phyloP scores from a whole-genome alignment of 2,797 vertebrate species.

The Lepus oiostolus region DNA sequence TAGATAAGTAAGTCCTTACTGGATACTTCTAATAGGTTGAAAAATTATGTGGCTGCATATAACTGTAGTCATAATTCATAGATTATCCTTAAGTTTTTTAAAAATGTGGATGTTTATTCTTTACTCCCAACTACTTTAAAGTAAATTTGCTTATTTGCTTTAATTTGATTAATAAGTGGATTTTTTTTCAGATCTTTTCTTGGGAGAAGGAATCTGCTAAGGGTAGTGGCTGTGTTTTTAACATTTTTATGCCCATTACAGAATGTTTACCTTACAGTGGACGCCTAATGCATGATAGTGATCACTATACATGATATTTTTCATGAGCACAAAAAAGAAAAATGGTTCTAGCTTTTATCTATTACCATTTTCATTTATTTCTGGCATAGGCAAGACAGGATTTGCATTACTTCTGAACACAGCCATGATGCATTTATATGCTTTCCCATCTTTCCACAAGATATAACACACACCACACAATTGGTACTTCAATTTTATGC shows the following conservation, averaged over 20 bases:
- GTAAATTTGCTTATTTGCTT: not conserved
- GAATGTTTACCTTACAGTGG: not conserved
- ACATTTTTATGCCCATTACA: not conserved
- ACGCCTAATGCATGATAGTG: constrained; percentile 22
- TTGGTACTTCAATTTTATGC: constrained; percentile 49
- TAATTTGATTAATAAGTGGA: not conserved
- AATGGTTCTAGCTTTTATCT: constrained; percentile 65
- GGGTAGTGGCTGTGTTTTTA: not conserved
- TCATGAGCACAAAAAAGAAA: constrained; percentile 55
- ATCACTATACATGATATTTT: constrained; percentile 26
- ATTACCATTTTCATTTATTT: constrained; percentile 73
- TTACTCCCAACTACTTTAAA: constrained; percentile 26
- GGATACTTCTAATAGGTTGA: not conserved
- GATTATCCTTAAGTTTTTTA: not conserved
- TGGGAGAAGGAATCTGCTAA: not conserved
- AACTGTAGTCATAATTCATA: constrained; percentile 30
- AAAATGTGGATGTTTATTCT: not conserved
- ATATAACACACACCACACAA: constrained; percentile 69
- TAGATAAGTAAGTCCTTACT: not conserved
- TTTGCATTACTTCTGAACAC: constrained; percentile 47
- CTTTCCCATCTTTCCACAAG: constrained; percentile 46
- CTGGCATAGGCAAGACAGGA: constrained; percentile 53
- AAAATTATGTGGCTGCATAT: not conserved
- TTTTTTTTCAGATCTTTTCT: not conserved
- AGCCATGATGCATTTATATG: constrained; percentile 43